phyloP scores from a whole-genome alignment of 2,113 vertebrate genomes.

The Donacobius atricapilla region DNA sequence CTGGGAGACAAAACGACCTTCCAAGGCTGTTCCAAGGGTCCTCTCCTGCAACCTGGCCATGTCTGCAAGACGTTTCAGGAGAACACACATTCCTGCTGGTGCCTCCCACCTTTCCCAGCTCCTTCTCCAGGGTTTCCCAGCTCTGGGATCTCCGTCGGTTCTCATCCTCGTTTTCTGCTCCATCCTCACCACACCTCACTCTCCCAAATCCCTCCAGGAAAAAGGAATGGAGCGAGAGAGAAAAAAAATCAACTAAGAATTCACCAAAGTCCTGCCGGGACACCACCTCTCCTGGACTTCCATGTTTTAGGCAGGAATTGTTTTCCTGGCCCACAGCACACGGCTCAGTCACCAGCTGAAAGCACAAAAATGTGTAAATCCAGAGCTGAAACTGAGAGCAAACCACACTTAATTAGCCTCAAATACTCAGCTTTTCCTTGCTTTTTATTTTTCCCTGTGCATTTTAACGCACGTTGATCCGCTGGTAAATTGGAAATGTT shows the following conservation, averaged over 20 bases:
- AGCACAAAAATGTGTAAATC: not conserved
- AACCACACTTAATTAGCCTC: not conserved
- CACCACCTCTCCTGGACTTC: not conserved
- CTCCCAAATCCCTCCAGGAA: not conserved
- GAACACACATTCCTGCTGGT: not conserved
- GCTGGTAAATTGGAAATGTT: not conserved
- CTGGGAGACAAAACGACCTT: rapidly evolving
- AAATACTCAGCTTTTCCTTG: not conserved
- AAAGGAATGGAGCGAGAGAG: rapidly evolving
- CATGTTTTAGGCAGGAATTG: not conserved
- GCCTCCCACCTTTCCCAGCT: not conserved
- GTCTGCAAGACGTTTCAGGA: not conserved
- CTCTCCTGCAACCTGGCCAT: not conserved
- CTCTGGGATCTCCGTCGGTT: rapidly evolving
- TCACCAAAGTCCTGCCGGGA: not conserved
- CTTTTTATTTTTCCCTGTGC: not conserved
- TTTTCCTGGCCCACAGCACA: not conserved
- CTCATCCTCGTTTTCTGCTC: not conserved
- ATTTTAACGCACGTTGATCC: not conserved
- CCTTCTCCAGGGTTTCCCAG: rapidly evolving
- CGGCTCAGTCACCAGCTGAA: rapidly evolving
- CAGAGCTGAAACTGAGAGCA: not conserved
- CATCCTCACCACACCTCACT: not conserved
- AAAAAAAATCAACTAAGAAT: not conserved
- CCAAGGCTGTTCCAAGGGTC: not conserved